Conservation (phyloP, 2,888 invertebrate species). For the Phytoseiulus persimilis region DNA sequence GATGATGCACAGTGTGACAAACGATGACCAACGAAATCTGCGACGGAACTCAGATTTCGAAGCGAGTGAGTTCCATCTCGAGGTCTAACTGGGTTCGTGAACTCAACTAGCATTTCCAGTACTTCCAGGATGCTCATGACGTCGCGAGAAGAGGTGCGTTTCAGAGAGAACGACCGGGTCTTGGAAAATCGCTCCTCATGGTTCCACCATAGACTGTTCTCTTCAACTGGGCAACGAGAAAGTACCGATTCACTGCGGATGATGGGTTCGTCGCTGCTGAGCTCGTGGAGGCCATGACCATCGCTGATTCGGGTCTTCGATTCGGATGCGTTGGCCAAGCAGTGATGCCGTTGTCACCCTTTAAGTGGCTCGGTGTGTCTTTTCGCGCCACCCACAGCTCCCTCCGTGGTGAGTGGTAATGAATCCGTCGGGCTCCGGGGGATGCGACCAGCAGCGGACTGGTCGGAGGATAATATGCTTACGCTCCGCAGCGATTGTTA, state of each 20-base stretch:
- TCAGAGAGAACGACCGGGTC: no score
- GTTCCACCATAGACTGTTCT: no score
- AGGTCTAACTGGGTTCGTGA: no score
- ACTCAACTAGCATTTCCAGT: no score
- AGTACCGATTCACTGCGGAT: neutral
- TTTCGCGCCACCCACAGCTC: neutral
- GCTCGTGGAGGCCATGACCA: neutral
- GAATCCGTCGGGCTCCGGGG: neutral
- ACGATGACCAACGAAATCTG: no score
- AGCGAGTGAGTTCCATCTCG: no score
- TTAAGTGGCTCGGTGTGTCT: constrained; percentile 28
- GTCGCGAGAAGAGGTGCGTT: no score
- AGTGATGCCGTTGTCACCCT: constrained; percentile 34
- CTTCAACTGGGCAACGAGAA: no score
- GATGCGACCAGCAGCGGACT: neutral
- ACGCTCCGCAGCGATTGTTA: neutral
- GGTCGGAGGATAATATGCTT: neutral
- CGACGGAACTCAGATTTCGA: no score
- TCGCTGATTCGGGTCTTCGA: neutral
- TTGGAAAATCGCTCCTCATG: no score
- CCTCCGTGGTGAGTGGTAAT: neutral
- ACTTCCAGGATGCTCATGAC: no score
- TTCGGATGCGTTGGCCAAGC: neutral
- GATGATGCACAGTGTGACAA: neutral
- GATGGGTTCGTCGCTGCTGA: neutral